A percentile compares a stretch with the other conserved stretches of the same genome.
Conservation (phyloP, 2,113 vertebrate genomes). For the rabbit (Oryctolagus cuniculus) region mOryCun1.1 NC_091434.1:160861501-160862000, state of each 20-base stretch:
- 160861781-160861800: neutral
- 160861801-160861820: no score
- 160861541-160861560: conserved; percentile 66
- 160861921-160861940: neutral
- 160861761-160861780: neutral
- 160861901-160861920: neutral
- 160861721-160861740: neutral
- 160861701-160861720: conserved; percentile 31
- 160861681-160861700: conserved; percentile 32
- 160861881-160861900: neutral
- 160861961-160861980: neutral
- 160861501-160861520: conserved; percentile 34
- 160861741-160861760: neutral
- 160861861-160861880: neutral
- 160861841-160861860: no score
- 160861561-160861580: conserved; percentile 16
- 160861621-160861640: conserved; percentile 50
- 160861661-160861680: neutral
- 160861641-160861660: conserved; percentile 12
- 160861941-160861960: neutral
- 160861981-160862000: neutral
- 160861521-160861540: conserved; percentile 43
- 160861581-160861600: neutral
- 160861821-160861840: no score
- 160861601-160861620: conserved; percentile 48